These are phyloP conservation scores for Sebastiscus albofasciatus DNA, from an alignment of 2,797 vertebrate species.

Conservation along the genomic window DNA sequence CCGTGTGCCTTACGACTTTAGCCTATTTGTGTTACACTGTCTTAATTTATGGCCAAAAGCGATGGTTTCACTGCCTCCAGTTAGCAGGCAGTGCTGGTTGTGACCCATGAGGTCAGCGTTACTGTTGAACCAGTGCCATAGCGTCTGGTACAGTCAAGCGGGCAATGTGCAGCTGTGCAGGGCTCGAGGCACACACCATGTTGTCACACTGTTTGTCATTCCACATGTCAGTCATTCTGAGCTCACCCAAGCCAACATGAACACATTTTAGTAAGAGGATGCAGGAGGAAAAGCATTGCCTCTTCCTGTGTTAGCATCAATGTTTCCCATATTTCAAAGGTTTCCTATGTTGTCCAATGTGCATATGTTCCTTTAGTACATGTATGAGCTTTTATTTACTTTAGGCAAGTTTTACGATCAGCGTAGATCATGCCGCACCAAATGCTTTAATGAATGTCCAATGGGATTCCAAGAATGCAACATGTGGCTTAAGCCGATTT, in stretches of 20 bases:
- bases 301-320: constrained; percentile 73
- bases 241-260: constrained; percentile 64
- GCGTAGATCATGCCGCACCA: background rate
- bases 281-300: constrained; percentile 61
- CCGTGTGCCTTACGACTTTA: constrained; percentile 23
- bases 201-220: constrained; percentile 78
- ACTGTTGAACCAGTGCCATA: constrained; percentile 75
- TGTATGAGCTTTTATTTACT: constrained; percentile 9
- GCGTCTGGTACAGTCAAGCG: constrained; percentile 67
- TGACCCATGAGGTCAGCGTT: constrained; percentile 80
- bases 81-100: constrained; percentile 58
- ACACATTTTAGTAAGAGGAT: constrained; percentile 68
- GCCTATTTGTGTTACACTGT: constrained; percentile 45
- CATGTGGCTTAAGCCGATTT: background rate
- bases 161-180: constrained; percentile 71
- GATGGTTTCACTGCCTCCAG: constrained; percentile 48
- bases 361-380: constrained; percentile 19
- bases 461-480: constrained; percentile 12
- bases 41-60: constrained; percentile 48
- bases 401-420: background rate
- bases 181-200: constrained; percentile 49
- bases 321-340: constrained; percentile 68
- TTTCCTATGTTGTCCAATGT: constrained; percentile 45
- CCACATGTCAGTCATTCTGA: constrained; percentile 68
- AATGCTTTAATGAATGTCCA: background rate